These are phyloP conservation scores for Odobenus rosmarus DNA, from an alignment of 2,113 vertebrate species.

Conservation along the genomic window DNA sequence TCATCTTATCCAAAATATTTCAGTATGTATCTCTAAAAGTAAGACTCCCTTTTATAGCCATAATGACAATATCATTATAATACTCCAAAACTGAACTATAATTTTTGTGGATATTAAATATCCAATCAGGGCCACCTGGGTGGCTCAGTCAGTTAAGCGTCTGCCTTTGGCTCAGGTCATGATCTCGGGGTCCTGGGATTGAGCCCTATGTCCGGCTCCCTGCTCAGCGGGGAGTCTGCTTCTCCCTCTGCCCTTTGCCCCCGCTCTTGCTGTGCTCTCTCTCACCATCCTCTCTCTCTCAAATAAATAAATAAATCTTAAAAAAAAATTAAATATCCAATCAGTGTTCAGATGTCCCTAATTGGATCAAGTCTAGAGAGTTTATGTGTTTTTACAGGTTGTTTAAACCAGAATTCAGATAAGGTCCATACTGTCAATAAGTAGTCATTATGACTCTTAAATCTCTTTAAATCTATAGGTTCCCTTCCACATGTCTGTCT, in stretches of 20 bases:
- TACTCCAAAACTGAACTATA: neutral
- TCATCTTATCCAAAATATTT: constrained; percentile 49
- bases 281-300: neutral
- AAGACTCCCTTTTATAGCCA: neutral
- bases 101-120: neutral
- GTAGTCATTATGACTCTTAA: neutral
- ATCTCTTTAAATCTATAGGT: neutral
- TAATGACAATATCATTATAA: neutral
- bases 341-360: constrained; percentile 4
- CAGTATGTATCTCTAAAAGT: constrained; percentile 25
- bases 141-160: neutral
- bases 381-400: no score
- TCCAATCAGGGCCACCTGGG: neutral
- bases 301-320: neutral
- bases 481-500: neutral
- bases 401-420: constrained; percentile 13
- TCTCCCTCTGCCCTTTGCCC: neutral
- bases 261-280: neutral
- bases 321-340: neutral
- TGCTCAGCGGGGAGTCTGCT: neutral
- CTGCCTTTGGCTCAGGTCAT: neutral
- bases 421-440: neutral
- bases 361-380: constrained; percentile 9
- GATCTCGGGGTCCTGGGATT: no score
- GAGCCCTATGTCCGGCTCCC: neutral